phyloP scores from a whole-genome alignment of 2,888 invertebrate species.

The Smittia sp. region DNA sequence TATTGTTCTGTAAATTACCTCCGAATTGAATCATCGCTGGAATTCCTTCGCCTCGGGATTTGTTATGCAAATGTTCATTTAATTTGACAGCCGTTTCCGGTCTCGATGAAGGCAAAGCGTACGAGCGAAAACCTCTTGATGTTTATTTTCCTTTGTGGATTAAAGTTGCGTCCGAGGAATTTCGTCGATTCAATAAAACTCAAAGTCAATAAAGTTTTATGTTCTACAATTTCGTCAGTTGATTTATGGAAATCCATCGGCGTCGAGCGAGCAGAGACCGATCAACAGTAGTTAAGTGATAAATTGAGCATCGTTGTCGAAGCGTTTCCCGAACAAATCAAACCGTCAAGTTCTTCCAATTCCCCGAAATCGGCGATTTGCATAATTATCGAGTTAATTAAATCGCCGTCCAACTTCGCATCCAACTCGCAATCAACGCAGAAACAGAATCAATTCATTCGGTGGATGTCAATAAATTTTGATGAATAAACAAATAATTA shows the following conservation, averaged over 20 bases:
- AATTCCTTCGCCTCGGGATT: neutral
- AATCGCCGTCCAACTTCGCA: neutral
- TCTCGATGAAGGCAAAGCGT: neutral
- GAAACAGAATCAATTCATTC: conserved; percentile 4
- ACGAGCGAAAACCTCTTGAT: neutral
- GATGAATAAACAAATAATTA: conserved; percentile 24
- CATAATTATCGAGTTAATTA: conserved; percentile 15
- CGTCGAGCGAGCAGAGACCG: neutral
- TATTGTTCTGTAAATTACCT: neutral
- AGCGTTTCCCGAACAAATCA: neutral
- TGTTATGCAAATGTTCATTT: conserved; percentile 23
- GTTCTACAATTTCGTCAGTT: conserved; percentile 3
- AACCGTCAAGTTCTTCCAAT: neutral
- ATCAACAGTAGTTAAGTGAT: conserved; percentile 15
- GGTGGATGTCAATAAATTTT: neutral
- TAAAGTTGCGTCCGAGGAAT: conserved; percentile 1
- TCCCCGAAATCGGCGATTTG: neutral
- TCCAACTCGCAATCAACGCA: neutral
- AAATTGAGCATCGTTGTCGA: neutral
- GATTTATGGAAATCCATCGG: conserved; percentile 4
- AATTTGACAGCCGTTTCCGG: conserved; percentile 28
- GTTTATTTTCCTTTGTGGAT: conserved; percentile 10
- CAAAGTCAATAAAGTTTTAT: conserved; percentile 11
- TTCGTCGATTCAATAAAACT: neutral
- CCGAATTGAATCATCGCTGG: neutral